These are phyloP conservation scores for Philopedon plagiatum DNA, from an alignment of 2,888 invertebrate species.

Conservation along the genomic window DNA sequence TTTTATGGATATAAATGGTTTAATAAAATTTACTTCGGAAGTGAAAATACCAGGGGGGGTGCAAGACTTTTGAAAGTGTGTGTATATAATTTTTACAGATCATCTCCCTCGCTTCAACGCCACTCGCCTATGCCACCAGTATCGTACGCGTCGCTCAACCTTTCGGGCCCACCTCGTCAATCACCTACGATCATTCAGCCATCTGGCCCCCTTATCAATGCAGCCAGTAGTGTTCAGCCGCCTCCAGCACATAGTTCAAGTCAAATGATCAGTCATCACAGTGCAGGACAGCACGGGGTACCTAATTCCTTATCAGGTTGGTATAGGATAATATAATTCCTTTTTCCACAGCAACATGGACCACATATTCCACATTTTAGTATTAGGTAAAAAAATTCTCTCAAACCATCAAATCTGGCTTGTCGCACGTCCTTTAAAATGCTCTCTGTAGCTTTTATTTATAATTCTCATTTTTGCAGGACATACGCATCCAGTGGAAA, in stretches of 20 bases:
- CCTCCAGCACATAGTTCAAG: constrained; percentile 51
- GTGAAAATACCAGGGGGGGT: no score
- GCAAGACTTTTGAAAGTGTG: no score
- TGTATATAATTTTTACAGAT: constrained; percentile 19
- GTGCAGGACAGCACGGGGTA: not conserved
- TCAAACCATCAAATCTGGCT: no score
- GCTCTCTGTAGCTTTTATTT: no score
- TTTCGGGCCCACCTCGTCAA: constrained; percentile 41
- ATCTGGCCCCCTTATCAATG: constrained; percentile 47
- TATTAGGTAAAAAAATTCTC: no score
- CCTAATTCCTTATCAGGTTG: constrained; percentile 3
- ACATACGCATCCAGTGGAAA: constrained; percentile 6
- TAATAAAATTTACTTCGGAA: no score
- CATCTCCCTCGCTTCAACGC: constrained; percentile 49
- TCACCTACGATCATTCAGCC: constrained; percentile 49
- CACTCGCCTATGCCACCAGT: constrained; percentile 45
- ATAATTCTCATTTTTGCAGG: constrained; percentile 15
- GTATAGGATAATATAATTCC: not conserved
- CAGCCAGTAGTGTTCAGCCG: constrained; percentile 28
- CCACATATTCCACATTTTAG: not conserved
- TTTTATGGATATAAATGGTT: no score
- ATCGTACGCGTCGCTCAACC: constrained; percentile 39
- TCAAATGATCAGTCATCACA: constrained; percentile 34
- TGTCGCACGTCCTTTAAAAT: no score
- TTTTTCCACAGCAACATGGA: not conserved